Base-by-base conservation (phyloP, 2,888 invertebrate genomes). In the Oligia strigilis region DNA sequence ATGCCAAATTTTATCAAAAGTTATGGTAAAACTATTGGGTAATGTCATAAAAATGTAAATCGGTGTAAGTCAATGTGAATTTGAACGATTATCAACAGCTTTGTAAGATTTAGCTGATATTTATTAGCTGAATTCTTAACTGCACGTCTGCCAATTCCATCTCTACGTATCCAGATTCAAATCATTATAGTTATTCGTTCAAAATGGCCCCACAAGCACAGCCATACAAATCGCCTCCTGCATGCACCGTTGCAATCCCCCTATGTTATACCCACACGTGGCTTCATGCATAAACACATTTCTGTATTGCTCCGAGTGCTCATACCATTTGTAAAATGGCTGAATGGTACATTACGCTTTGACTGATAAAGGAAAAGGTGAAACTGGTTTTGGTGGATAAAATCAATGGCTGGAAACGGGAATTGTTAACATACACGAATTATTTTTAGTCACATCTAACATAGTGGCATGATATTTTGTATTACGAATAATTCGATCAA, bases 241-340 rank as follows among this genome's bases (percentile, higher is more conserved):
- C 43, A 65, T 65, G 82, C 72, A 72, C 49, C 69, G 65, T 49
- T 76, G 82, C 82, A 86, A 72, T 69, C 23, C 62, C 17, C 40
- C n/a, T 67, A 67, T 58, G 19, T 4, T 86, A 58, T 14, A 58
- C 13, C 43, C 14, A 23, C 60, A 76, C 62, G 40, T 70, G 72
- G 46, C 69, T 70, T 69, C 43, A 64, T 82, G 86, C 69, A 85
- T 84, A 82, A 67, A 80, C 81, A 76, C 72, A 73, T 86, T 85
- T 19, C 19, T 70, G 23, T 83, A 70, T 76, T 40, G 36, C 81
- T 55, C 36, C 14, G 40, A 55, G 46, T 60, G 58, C 52, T 60
- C 73, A 65, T 72, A 60, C 69, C 60, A 76, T 85, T 81, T 85
- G 43, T 81, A 72, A 75, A 75, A 67, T 75, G 58, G 75, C 55